These are phyloP conservation scores for Oncorhynchus tshawytscha DNA, from an alignment of 2,113 vertebrate genomes.

Conservation along the genomic window DNA sequence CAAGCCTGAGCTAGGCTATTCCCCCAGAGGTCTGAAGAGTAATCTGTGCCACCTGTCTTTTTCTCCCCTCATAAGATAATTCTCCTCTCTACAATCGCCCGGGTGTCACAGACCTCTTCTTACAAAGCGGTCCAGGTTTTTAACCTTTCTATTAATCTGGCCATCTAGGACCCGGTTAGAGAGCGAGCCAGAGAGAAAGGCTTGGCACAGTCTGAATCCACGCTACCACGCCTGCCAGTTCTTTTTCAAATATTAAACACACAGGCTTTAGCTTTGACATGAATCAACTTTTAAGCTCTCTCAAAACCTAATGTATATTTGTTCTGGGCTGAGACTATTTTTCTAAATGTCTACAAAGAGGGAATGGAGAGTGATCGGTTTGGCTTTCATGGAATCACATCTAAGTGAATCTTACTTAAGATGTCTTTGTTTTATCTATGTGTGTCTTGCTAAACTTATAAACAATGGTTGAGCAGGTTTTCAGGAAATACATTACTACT, in stretches of 20 bases:
- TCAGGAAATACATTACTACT: background rate
- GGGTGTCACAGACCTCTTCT: conserved; percentile 12
- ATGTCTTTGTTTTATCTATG: background rate
- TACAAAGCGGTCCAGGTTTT: conserved; percentile 2
- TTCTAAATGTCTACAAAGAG: background rate
- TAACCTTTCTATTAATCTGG: conserved; percentile 20
- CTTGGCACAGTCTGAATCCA: background rate
- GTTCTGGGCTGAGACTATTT: background rate
- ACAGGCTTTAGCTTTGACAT: background rate
- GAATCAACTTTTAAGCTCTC: background rate
- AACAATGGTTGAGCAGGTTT: too few relatives aligned
- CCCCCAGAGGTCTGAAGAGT: background rate
- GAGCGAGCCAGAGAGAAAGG: conserved; percentile 3
- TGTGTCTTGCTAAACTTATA: background rate
- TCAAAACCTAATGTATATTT: background rate
- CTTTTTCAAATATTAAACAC: conserved; percentile 8
- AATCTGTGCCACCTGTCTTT: conserved; percentile 16
- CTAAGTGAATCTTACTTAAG: background rate
- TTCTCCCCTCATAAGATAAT: conserved; percentile 17
- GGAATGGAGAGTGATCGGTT: background rate
- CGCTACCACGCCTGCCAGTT: background rate
- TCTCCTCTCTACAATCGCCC: background rate
- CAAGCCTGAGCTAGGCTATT: background rate
- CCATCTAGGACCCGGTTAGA: conserved; percentile 1
- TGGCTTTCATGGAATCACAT: background rate